These are phyloP conservation scores for Stenotaenia linearis DNA, from an alignment of 2,888 invertebrate species.

Conservation along the genomic window DNA sequence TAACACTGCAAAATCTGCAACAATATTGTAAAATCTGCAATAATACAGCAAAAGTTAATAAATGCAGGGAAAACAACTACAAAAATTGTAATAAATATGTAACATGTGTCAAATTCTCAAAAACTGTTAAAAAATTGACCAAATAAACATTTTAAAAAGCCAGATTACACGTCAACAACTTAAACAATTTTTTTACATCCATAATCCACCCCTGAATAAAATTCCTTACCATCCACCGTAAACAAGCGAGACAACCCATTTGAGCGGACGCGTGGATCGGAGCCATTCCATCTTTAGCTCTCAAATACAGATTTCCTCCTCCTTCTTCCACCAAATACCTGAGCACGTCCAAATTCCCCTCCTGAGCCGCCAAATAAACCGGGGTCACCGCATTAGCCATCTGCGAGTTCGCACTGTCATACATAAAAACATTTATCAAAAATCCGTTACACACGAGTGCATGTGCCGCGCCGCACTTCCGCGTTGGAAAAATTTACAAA, in stretches of 20 bases:
- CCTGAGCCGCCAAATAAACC: conserved; percentile 81
- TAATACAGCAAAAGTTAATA: too few relatives aligned
- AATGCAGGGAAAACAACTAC: too few relatives aligned
- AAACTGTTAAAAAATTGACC: too few relatives aligned
- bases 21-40: too few relatives aligned
- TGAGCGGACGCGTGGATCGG: conserved; percentile 85
- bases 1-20: too few relatives aligned
- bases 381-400: conserved; percentile 90
- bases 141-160: not conserved
- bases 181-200: too few relatives aligned
- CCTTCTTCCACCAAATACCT: conserved; percentile 77
- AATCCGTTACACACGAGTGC: not conserved
- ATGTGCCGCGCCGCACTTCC: not conserved
- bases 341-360: conserved; percentile 78
- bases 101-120: too few relatives aligned
- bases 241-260: conserved; percentile 77
- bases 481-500: not conserved
- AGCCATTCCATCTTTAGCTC: conserved; percentile 84
- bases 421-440: not conserved
- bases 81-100: too few relatives aligned
- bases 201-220: too few relatives aligned
- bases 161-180: too few relatives aligned
- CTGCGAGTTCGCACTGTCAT: conserved; percentile 73
- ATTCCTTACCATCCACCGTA: conserved; percentile 77
- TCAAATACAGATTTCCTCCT: conserved; percentile 72